Conservation (phyloP, 2,113 vertebrate genomes). For the Spea bombifrons region DNA sequence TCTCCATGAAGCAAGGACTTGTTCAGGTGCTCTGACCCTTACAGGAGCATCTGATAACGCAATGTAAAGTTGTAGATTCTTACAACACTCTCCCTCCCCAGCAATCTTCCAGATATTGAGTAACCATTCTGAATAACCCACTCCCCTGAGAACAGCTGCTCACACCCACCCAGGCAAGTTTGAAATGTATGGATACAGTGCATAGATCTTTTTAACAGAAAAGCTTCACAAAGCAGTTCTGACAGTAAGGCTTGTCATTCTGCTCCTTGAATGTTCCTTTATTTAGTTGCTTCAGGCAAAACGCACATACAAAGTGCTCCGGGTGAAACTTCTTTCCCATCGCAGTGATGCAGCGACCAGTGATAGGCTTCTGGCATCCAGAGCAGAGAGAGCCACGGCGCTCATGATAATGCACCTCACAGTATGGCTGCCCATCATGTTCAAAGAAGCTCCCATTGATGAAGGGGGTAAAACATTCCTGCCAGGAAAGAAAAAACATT, state of each 20-base stretch:
- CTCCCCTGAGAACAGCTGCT: constrained; percentile 7
- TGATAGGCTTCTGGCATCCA: constrained; percentile 98
- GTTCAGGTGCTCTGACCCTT: not conserved
- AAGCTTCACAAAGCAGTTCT: constrained; percentile 96
- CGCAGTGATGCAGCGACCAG: constrained; percentile 95
- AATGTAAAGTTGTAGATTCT: not conserved
- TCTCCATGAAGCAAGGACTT: not conserved
- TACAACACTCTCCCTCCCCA: not conserved
- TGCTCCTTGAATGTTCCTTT: constrained; percentile 99
- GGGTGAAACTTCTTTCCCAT: constrained; percentile 99
- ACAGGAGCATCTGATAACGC: constrained; percentile 18
- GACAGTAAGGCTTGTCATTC: constrained; percentile 98
- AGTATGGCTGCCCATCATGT: constrained; percentile 96
- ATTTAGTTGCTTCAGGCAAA: constrained; percentile 98
- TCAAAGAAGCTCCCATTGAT: constrained; percentile 97
- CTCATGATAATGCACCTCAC: constrained; percentile 96
- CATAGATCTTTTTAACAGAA: constrained; percentile 78
- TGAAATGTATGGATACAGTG: constrained; percentile 18
- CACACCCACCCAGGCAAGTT: not conserved
- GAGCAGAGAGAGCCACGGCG: constrained; percentile 93
- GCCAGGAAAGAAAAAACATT: constrained; percentile 24
- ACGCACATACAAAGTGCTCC: constrained; percentile 97
- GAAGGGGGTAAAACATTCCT: constrained; percentile 97
- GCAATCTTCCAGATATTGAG: not conserved
- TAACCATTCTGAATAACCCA: not conserved